A percentile compares a stretch with the other conserved stretches of the same genome.
Conservation (phyloP, 1,140 invertebrate genomes). For the Lerema accius region DNA sequence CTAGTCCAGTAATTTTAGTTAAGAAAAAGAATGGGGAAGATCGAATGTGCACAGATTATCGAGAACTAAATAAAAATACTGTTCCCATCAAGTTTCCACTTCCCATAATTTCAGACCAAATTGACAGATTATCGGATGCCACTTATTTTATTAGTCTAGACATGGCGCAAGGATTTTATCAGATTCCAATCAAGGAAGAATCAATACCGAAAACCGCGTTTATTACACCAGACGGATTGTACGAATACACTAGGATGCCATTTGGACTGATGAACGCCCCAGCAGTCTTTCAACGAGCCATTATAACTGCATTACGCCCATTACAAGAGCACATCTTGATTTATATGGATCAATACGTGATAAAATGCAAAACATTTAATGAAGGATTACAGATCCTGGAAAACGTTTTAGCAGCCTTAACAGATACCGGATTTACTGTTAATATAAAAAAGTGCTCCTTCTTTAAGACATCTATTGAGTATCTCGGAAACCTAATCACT, state of each 20-base stretch:
- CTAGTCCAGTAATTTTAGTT: slow-evolving; percentile 30
- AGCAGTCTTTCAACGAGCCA: slow-evolving; percentile 38
- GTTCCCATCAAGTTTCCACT: slow-evolving; percentile 28
- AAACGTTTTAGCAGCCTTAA: slow-evolving; percentile 39
- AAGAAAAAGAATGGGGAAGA: slow-evolving; percentile 33
- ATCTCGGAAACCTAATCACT: slow-evolving; percentile 45
- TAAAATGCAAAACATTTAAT: slow-evolving; percentile 26
- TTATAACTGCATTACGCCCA: slow-evolving; percentile 19
- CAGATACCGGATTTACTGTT: slow-evolving; percentile 44
- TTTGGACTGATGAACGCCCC: slow-evolving; percentile 34
- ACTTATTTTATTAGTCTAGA: slow-evolving; percentile 29
- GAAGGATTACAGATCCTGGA: slow-evolving; percentile 33
- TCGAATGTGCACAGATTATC: slow-evolving; percentile 34
- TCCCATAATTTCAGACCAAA: slow-evolving; percentile 34
- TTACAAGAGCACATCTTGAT: slow-evolving; percentile 27
- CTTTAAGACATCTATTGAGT: slow-evolving; percentile 47
- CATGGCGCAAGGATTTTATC: slow-evolving; percentile 39
- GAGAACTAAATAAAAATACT: slow-evolving; percentile 16
- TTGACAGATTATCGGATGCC: slow-evolving; percentile 29
- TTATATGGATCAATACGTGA: slow-evolving; percentile 40
- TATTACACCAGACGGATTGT: slow-evolving; percentile 30
- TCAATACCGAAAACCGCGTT: slow-evolving; percentile 30
- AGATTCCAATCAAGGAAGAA: slow-evolving; percentile 24
- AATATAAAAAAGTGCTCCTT: slow-evolving; percentile 48
- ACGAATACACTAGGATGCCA: slow-evolving; percentile 32